phyloP scores from a whole-genome alignment of 2,888 invertebrate genomes.

The Eupsilia transversa region DNA sequence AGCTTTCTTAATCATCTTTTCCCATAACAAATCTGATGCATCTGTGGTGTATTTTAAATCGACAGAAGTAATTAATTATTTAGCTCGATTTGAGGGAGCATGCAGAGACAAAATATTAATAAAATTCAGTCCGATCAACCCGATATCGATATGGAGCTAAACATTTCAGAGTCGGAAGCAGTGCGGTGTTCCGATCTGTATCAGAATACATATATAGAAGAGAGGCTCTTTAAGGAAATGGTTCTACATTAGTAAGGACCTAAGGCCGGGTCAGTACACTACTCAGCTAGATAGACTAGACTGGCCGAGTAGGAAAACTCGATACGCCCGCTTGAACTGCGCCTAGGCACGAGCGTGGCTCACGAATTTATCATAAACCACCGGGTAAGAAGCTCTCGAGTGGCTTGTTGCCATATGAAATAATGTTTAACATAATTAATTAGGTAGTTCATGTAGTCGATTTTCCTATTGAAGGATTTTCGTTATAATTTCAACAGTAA shows the following conservation, averaged over 20 bases:
- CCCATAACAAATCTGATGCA: conserved; percentile 12
- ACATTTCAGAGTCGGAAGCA: conserved; percentile 14
- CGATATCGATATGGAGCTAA: too few species aligned
- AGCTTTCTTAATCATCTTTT: conserved; percentile 29
- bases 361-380: conserved; percentile 78
- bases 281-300: conserved; percentile 52
- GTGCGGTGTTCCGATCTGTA: conserved; percentile 24
- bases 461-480: background rate
- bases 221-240: conserved; percentile 43
- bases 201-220: conserved; percentile 24
- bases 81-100: background rate
- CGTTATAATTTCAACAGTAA: background rate
- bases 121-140: background rate
- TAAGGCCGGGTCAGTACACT: conserved; percentile 50
- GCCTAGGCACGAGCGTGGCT: conserved; percentile 69
- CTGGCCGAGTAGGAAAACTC: conserved; percentile 54
- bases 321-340: conserved; percentile 63
- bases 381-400: conserved; percentile 69
- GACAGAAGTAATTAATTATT: background rate
- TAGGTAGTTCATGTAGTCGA: background rate
- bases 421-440: conserved; percentile 2
- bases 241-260: conserved; percentile 54
- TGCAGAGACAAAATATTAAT: background rate
- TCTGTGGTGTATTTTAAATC: background rate
- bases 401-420: conserved; percentile 20